Percentiles rank a stretch among this genome's conserved stretches.
Conservation (phyloP, 2,888 invertebrate species). For the Azorinus chamasolen region DNA sequence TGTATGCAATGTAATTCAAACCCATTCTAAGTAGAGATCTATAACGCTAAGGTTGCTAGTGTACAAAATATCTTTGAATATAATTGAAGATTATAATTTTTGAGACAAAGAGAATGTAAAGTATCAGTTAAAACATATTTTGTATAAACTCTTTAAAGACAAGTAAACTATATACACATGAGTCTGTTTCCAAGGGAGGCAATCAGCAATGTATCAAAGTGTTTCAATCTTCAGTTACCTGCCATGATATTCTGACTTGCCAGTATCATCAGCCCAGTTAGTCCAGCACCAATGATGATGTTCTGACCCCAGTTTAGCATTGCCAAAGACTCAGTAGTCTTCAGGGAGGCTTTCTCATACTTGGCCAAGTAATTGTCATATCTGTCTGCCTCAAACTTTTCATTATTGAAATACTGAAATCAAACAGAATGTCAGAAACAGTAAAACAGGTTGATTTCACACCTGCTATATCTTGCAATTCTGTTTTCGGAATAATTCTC, state of each 20-base stretch:
- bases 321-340: slow-evolving; percentile 97
- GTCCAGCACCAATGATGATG: slow-evolving; percentile 97
- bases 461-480: too few relatives aligned
- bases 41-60: too few relatives aligned
- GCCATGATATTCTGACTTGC: slow-evolving; percentile 95
- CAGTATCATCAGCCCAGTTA: slow-evolving; percentile 97
- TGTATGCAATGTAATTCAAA: too few relatives aligned
- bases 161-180: too few relatives aligned
- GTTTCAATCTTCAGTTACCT: slow-evolving; percentile 88
- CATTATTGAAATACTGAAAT: slow-evolving; percentile 98
- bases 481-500: too few relatives aligned
- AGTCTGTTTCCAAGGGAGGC: background rate
- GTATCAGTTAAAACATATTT: too few relatives aligned
- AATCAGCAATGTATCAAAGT: background rate
- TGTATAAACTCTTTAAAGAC: too few relatives aligned
- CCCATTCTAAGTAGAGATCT: too few relatives aligned
- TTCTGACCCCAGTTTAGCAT: slow-evolving; percentile 98
- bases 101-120: too few relatives aligned
- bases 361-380: slow-evolving; percentile 92
- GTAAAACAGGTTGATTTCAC: too few relatives aligned
- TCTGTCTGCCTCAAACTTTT: slow-evolving; percentile 95
- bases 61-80: too few relatives aligned
- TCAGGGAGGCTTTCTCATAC: slow-evolving; percentile 97
- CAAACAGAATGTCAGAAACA: background rate
- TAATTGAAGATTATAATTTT: too few relatives aligned